Evolutionary conservation across 2,113 vertebrate species (phyloP).

Genomic region (Rhombomys opimus): DNA sequence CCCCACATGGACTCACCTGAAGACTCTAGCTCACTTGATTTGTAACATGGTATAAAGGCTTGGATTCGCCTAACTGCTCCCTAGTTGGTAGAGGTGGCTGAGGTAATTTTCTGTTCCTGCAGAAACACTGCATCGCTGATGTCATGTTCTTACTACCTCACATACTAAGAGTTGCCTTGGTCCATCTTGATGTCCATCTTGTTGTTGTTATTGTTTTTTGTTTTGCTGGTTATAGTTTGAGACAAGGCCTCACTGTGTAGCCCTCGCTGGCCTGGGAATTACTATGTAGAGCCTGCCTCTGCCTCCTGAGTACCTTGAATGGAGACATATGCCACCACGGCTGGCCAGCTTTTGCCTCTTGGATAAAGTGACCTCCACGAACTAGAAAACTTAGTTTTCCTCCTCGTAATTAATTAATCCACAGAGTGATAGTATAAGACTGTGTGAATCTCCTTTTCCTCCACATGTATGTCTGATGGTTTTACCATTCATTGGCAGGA

Average conservation of each 20-base stretch:
- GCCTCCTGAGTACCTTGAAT: neutral
- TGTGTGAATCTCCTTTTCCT: neutral
- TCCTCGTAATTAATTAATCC: neutral
- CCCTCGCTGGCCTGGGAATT: neutral
- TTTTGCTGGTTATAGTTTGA: neutral
- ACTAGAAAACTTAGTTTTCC: neutral
- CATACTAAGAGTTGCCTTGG: neutral
- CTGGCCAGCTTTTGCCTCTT: neutral
- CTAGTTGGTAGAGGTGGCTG: neutral
- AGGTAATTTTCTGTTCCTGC: neutral
- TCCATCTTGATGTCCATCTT: neutral
- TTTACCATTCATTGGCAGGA: neutral
- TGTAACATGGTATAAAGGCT: neutral
- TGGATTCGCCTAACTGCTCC: neutral
- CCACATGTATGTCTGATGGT: neutral
- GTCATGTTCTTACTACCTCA: neutral
- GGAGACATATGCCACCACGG: neutral
- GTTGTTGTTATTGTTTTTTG: too few relatives aligned
- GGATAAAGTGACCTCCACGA: neutral
- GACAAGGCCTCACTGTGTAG: neutral
- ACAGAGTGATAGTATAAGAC: neutral
- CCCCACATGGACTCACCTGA: neutral
- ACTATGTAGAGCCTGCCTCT: neutral
- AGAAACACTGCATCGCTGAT: neutral
- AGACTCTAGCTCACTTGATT: neutral